phyloP scores from a whole-genome alignment of 2,797 vertebrate genomes.

The Schizothorax lantsangensis region DNA sequence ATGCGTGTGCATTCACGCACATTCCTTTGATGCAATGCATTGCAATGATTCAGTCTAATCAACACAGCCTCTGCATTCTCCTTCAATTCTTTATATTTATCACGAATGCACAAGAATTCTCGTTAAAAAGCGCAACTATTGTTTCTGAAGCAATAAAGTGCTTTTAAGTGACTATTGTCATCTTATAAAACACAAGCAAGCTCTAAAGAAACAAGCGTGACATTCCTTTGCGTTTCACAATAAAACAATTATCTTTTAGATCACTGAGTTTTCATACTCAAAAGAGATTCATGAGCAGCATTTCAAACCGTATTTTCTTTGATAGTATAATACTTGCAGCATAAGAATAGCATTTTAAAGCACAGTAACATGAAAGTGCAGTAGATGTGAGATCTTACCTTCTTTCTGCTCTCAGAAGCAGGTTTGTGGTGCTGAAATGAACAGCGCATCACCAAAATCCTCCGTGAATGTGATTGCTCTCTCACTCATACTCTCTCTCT shows the following conservation, averaged over 20 bases:
- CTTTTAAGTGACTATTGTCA: neutral
- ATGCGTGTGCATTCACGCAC: conserved; percentile 9
- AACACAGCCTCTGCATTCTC: conserved; percentile 5
- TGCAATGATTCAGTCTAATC: conserved; percentile 11
- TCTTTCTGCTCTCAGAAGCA: conserved; percentile 1
- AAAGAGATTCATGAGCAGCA: neutral
- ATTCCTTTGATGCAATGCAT: conserved; percentile 25
- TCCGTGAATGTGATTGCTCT: conserved; percentile 80
- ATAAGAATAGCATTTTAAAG: neutral
- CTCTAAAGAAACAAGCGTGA: neutral
- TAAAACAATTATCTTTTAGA: neutral
- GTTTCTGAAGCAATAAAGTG: neutral
- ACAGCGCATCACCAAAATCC: conserved; percentile 78
- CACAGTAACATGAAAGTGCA: neutral
- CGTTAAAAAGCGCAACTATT: conserved; percentile 2
- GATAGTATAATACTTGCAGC: neutral
- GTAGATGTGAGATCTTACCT: conserved; percentile 33
- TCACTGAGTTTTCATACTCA: neutral
- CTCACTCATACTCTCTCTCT: neutral
- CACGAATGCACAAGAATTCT: neutral
- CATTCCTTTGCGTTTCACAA: neutral
- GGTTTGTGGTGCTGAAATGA: conserved; percentile 76
- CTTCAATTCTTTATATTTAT: neutral
- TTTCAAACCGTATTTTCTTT: neutral
- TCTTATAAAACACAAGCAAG: neutral